Conservation (phyloP, 1,140 invertebrate genomes). For the Leptopilina boulardi region DNA sequence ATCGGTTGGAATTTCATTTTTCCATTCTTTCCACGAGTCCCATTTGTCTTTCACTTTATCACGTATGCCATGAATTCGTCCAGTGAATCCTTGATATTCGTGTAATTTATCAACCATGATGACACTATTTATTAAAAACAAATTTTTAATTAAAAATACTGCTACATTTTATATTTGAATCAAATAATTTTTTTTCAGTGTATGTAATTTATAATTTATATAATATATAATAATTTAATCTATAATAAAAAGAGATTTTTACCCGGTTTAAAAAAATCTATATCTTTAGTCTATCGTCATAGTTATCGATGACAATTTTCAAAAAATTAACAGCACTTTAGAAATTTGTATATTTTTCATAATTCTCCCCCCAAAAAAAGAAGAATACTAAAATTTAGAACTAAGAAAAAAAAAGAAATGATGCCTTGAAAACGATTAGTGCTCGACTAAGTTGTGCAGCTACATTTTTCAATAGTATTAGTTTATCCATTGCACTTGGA, state of each 20-base stretch:
- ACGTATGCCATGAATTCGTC: constrained; percentile 82
- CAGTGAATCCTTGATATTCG: constrained; percentile 85
- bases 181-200: too few relatives aligned
- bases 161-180: too few relatives aligned
- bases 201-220: too few relatives aligned
- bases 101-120: constrained; percentile 84
- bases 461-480: not conserved
- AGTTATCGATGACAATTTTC: not conserved
- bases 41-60: constrained; percentile 80
- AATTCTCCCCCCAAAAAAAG: too few relatives aligned
- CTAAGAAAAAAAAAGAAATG: not conserved
- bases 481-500: not conserved
- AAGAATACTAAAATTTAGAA: not conserved
- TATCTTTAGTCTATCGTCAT: constrained; percentile 2
- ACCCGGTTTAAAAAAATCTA: not conserved
- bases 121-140: not conserved
- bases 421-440: not conserved
- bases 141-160: not conserved
- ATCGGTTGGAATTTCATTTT: constrained; percentile 74
- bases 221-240: too few relatives aligned
- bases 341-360: not conserved
- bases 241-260: not conserved
- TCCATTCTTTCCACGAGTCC: constrained; percentile 78
- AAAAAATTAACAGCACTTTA: not conserved
- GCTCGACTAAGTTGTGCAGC: not conserved